A percentile compares a stretch with the other conserved stretches of the same genome.
phyloP scores from a whole-genome alignment of 2,113 vertebrate genomes.

The Uropsilus gracilis region DNA sequence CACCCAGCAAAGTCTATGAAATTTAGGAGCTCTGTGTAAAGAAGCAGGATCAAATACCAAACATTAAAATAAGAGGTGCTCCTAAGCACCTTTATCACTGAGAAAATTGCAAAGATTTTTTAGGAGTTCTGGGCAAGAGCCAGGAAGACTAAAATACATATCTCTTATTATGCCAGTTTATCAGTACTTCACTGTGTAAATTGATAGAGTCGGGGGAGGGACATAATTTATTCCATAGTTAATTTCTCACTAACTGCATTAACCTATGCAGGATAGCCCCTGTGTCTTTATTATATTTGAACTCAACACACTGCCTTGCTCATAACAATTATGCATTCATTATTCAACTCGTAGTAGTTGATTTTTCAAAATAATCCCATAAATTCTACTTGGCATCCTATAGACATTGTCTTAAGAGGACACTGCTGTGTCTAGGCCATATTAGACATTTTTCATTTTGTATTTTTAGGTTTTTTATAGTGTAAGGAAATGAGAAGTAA shows the following conservation, averaged over 20 bases:
- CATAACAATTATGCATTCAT: neutral
- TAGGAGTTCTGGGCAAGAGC: no score
- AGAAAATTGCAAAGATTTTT: neutral
- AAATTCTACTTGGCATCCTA: neutral
- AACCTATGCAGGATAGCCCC: no score
- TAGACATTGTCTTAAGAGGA: neutral
- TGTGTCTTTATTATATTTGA: neutral
- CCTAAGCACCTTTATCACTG: neutral
- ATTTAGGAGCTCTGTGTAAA: neutral
- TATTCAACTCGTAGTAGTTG: neutral
- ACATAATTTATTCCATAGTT: neutral
- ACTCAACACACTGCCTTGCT: neutral
- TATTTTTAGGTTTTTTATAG: neutral
- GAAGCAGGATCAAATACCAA: neutral
- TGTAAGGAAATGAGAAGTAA: neutral
- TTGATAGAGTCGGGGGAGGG: neutral
- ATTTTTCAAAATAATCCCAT: neutral
- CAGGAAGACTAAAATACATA: neutral
- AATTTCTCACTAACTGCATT: neutral
- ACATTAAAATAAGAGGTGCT: neutral
- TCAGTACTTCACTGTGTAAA: neutral
- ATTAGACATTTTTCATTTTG: neutral
- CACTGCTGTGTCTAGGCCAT: neutral
- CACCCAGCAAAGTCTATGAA: neutral
- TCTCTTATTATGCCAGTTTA: neutral